phyloP scores from a whole-genome alignment of 2,888 invertebrate genomes.

The Microctonus brassicae region DNA sequence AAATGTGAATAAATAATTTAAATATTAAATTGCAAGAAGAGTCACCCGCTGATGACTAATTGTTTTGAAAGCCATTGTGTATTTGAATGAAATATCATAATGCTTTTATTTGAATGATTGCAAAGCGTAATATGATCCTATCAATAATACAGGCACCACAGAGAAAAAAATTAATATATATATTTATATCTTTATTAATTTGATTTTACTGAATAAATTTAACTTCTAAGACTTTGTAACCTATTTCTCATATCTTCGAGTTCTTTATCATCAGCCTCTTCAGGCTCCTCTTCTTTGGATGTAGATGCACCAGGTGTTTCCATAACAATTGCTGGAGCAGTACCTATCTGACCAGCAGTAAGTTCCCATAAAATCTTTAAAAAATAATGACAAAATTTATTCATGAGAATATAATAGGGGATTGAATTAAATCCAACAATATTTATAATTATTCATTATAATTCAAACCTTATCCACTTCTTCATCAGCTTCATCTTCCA shows the following conservation, averaged over 20 bases:
- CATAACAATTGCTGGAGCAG: constrained; percentile 86
- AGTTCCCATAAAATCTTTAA: constrained; percentile 85
- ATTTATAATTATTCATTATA: constrained; percentile 1
- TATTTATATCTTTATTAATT: not conserved
- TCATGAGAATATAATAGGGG: too few relatives aligned
- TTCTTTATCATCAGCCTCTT: constrained; percentile 80
- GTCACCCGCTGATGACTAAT: too few relatives aligned
- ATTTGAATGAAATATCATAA: not conserved
- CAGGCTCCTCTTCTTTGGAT: constrained; percentile 74
- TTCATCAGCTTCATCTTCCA: constrained; percentile 95
- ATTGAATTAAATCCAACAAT: not conserved
- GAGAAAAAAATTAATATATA: not conserved
- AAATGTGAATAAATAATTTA: not conserved
- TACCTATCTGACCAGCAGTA: constrained; percentile 91
- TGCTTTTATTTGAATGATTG: not conserved
- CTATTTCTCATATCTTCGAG: constrained; percentile 93
- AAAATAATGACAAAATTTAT: constrained; percentile 10
- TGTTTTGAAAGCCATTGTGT: too few relatives aligned
- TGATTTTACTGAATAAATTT: constrained; percentile 60
- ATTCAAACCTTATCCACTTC: constrained; percentile 95
- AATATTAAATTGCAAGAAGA: not conserved
- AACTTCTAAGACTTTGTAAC: constrained; percentile 89
- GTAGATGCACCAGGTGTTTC: constrained; percentile 74
- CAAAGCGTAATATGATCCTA: not conserved
- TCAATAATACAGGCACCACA: constrained; percentile 12